Conservation (phyloP, 1,140 invertebrate species). For the Aphis craccivora region DNA sequence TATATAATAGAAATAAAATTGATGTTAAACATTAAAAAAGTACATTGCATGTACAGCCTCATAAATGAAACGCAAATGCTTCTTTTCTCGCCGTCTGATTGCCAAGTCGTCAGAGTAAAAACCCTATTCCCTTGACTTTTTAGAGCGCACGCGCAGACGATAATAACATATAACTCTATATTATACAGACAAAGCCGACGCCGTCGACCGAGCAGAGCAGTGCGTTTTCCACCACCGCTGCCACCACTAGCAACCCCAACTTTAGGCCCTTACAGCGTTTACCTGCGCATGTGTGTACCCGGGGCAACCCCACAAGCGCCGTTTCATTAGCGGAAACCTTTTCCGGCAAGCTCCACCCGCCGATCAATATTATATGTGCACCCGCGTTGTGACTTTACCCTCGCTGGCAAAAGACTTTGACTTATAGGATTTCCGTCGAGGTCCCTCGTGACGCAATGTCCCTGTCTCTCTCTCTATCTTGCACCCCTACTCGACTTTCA, state of each 20-base stretch:
- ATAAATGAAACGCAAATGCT: neutral
- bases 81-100: neutral
- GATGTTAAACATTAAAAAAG: neutral
- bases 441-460: neutral
- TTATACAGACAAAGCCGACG: neutral
- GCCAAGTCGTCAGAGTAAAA: neutral
- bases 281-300: conserved; percentile 45
- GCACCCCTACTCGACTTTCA: neutral
- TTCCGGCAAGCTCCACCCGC: conserved; percentile 51
- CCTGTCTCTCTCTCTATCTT: neutral
- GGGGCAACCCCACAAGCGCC: conserved; percentile 52
- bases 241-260: neutral
- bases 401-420: conserved; percentile 13
- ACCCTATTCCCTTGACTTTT: neutral
- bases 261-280: neutral
- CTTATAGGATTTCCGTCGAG: conserved; percentile 50
- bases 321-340: conserved; percentile 57
- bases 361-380: conserved; percentile 30
- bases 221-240: neutral
- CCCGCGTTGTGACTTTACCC: conserved; percentile 29
- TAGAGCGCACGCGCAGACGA: neutral
- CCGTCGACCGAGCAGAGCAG: neutral
- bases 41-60: neutral
- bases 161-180: neutral
- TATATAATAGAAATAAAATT: neutral